Base-by-base conservation (phyloP, 2,113 vertebrate genomes). In the Raja brachyura region DNA sequence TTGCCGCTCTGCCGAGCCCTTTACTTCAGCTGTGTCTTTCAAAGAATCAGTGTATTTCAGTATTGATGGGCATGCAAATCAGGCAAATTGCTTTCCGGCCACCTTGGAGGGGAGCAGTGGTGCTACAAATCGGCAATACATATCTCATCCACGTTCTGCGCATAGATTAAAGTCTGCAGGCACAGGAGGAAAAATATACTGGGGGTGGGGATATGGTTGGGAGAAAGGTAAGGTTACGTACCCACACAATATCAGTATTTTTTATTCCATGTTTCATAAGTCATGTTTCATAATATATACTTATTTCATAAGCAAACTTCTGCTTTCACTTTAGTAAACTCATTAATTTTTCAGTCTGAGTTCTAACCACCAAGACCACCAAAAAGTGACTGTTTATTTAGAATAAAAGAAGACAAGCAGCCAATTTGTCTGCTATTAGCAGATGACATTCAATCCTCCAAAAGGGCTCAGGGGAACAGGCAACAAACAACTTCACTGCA, bases 371-470 rank as follows among this genome's bases (percentile, higher is more conserved):
- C 63, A 68, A 68, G 61, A 8, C 85, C 61, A 90, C 85, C 85
- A 88, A 88, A 61, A 18, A 66, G 61, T 31, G 85, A 59, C 13
- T 31, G 10, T 88, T n/a, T 13, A 63, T 63, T 63, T 88, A 63
- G 61, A 90, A 90, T 31, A 66, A 66, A 90, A 90, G 63, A 90
- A 66, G 31, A 18, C 88, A 90, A 90, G 31, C 63, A 70, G 63
- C 86, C 63, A 90, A 90, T 68, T 83, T 90, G 79, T 7, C 33
- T 54, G 39, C 66, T 54, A 92, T 74, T 73, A 22, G 18, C 68
- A 73, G 39, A 70, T 48, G 66, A 74, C 20, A 92, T 48, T 70
- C 33, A 28, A 48, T 14, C 22, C 66, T 25, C 66, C 66, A 90
- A 16, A n/a, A 48, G 33, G 20, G 48, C 22, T 28, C 39, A 25